Conservation (phyloP, 2,888 invertebrate species). For the Epinotia brunnichana region DNA sequence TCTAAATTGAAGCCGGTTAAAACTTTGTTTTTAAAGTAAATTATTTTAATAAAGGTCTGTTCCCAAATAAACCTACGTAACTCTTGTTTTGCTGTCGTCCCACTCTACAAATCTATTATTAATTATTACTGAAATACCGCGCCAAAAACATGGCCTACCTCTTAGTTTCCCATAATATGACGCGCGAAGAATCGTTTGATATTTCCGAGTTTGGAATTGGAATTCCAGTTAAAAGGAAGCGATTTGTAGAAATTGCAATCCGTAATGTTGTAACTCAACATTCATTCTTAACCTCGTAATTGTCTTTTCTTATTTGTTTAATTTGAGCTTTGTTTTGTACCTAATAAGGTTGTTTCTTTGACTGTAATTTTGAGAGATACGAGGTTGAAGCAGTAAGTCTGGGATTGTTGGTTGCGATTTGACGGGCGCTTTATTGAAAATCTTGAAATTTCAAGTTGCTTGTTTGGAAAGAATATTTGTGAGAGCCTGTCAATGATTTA, state of each 20-base stretch:
- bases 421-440: conserved; percentile 21
- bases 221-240: conserved; percentile 34
- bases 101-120: no score
- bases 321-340: not conserved
- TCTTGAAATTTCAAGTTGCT: conserved; percentile 7
- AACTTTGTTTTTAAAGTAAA: no score
- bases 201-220: conserved; percentile 37
- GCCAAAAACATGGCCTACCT: not conserved
- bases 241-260: conserved; percentile 34
- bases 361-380: not conserved
- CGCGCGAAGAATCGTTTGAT: conserved; percentile 35
- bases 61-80: no score
- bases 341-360: not conserved
- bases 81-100: no score
- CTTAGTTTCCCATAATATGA: conserved; percentile 30
- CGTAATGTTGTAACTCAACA: conserved; percentile 14
- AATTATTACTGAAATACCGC: not conserved
- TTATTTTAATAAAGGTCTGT: no score
- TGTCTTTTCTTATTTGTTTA: not conserved
- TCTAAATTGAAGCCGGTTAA: no score
- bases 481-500: not conserved
- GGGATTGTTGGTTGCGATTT: conserved; percentile 20
- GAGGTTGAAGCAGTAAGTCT: not conserved
- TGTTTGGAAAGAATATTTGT: not conserved
- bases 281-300: conserved; percentile 9